These are phyloP conservation scores for Vollenhovia emeryi DNA, from an alignment of 1,140 invertebrate species.

Conservation along the genomic window DNA sequence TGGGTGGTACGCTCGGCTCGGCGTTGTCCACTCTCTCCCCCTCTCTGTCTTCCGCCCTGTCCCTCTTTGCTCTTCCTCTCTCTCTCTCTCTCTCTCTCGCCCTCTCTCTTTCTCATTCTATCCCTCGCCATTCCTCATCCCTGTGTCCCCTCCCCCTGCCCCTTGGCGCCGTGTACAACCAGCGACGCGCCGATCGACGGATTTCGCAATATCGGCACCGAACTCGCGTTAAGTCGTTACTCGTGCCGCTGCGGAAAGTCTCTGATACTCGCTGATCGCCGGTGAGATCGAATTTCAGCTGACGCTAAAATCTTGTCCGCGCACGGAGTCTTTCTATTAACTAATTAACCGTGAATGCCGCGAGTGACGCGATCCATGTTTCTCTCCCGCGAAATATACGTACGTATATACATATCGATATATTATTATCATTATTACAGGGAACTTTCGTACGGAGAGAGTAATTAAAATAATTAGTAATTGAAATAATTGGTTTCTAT, in stretches of 20 bases:
- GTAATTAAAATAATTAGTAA: conserved; percentile 16
- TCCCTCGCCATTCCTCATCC: conserved; percentile 28
- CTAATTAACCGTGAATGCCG: neutral
- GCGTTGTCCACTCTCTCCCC: conserved; percentile 71
- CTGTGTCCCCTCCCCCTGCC: neutral
- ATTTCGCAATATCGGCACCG: conserved; percentile 51
- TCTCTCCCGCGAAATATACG: neutral
- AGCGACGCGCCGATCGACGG: conserved; percentile 50
- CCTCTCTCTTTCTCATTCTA: conserved; percentile 38
- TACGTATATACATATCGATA: neutral
- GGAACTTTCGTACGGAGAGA: neutral
- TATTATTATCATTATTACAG: neutral
- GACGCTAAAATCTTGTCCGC: neutral
- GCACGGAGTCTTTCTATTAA: neutral
- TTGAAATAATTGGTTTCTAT: neutral
- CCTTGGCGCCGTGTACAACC: conserved; percentile 47
- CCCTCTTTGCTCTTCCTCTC: conserved; percentile 26
- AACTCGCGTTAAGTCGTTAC: conserved; percentile 59
- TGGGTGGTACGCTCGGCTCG: conserved; percentile 80
- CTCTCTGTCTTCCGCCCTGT: conserved; percentile 58
- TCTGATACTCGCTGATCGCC: conserved; percentile 36
- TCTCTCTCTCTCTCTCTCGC: conserved; percentile 16
- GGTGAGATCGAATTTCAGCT: conserved; percentile 44
- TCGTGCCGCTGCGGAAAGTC: conserved; percentile 49
- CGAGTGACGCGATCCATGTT: neutral